Evolutionary conservation across 30 jellyfish, hydroid and myxozoan genomes (phyloP).

Genomic region (Aurelia aurita): DNA sequence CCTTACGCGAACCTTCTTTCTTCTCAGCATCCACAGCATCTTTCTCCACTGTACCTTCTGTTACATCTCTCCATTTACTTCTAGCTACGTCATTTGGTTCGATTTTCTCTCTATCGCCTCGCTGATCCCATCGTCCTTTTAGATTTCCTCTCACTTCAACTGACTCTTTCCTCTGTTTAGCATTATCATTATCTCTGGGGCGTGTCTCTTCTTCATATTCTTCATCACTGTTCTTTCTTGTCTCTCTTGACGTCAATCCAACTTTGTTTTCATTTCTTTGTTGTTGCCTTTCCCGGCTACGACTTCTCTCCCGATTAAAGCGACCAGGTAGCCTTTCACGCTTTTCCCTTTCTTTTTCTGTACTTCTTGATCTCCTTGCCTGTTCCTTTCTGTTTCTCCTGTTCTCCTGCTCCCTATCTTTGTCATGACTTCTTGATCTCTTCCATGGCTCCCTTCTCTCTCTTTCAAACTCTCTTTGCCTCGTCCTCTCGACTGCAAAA

Average conservation of each 20-base stretch:
- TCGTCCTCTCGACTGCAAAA: constrained; percentile 8
- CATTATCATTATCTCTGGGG: too few species aligned
- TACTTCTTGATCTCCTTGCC: constrained; percentile 21
- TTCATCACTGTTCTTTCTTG: background rate
- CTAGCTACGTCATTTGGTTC: too few species aligned
- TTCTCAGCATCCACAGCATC: background rate
- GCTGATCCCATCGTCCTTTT: too few species aligned
- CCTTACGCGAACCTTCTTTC: background rate
- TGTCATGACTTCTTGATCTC: constrained; percentile 16
- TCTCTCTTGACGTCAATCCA: background rate
- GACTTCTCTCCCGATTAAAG: constrained; percentile 62
- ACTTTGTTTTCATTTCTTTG: background rate
- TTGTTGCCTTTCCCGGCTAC: constrained; percentile 44
- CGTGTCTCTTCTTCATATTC: too few species aligned
- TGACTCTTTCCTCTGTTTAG: too few species aligned
- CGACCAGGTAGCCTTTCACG: constrained; percentile 63
- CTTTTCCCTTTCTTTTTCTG: background rate
- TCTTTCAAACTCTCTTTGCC: constrained; percentile 22
- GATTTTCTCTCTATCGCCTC: too few species aligned
- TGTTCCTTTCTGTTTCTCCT: background rate
- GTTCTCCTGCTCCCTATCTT: background rate
- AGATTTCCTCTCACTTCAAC: too few species aligned
- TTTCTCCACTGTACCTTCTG: too few species aligned
- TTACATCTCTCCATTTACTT: too few species aligned
- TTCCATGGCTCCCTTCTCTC: constrained; percentile 6